phyloP scores from a whole-genome alignment of 2,888 invertebrate species.

The Chymomyza caudatula region DNA sequence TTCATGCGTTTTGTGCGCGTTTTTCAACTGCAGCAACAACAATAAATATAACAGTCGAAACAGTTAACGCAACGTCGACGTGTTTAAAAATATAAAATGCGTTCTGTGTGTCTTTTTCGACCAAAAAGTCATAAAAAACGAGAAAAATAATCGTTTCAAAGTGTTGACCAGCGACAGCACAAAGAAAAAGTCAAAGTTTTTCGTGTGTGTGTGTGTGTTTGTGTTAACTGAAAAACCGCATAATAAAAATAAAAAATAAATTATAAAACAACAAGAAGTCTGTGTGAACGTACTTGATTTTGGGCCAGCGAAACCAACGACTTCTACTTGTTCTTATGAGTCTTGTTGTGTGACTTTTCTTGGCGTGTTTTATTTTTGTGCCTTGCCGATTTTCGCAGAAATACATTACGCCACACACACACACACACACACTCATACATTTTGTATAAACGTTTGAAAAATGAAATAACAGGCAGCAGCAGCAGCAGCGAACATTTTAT shows the following conservation, averaged over 20 bases:
- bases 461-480: constrained; percentile 14
- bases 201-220: neutral
- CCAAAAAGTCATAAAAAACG: constrained; percentile 61
- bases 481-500: constrained; percentile 30
- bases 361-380: too few relatives aligned
- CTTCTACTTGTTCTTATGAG: constrained; percentile 4
- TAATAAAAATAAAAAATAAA: constrained; percentile 28
- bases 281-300: constrained; percentile 66
- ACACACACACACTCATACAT: constrained; percentile 1
- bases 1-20: too few relatives aligned
- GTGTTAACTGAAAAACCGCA: constrained; percentile 4
- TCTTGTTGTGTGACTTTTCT: constrained; percentile 17
- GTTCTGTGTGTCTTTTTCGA: constrained; percentile 52
- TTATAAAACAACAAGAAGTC: constrained; percentile 30
- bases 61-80: constrained; percentile 17
- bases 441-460: neutral
- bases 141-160: constrained; percentile 33
- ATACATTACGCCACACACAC: constrained; percentile 14
- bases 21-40: constrained; percentile 44
- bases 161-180: constrained; percentile 37
- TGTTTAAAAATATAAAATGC: constrained; percentile 63
- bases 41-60: constrained; percentile 47
- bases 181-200: constrained; percentile 14
- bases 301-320: constrained; percentile 35
- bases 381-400: constrained; percentile 57